Evolutionary conservation across 2,888 invertebrate genomes (phyloP).

Genomic region (Eurytoma adleriae): DNA sequence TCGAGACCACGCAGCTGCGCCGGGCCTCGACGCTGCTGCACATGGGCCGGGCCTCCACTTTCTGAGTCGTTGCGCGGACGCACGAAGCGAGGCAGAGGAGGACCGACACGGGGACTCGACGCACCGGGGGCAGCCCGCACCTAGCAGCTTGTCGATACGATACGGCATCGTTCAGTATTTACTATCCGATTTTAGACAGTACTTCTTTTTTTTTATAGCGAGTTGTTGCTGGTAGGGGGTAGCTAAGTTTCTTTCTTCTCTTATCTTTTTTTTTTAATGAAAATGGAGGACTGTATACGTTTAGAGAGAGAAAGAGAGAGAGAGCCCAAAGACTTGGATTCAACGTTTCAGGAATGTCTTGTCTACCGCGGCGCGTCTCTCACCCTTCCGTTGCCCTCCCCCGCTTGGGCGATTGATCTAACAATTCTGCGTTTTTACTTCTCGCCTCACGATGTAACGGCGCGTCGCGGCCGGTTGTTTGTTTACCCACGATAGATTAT

Average conservation of each 20-base stretch:
- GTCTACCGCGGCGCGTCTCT: constrained; percentile 50
- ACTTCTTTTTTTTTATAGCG: constrained; percentile 19
- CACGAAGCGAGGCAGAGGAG: neutral
- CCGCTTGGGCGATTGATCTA: neutral
- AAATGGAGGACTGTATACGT: constrained; percentile 39
- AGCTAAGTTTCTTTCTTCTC: constrained; percentile 34
- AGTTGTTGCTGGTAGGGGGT: constrained; percentile 44
- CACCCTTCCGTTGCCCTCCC: neutral
- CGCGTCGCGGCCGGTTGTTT: constrained; percentile 51
- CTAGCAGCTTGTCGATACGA: constrained; percentile 11
- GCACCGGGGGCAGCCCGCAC: neutral
- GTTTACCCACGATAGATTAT: constrained; percentile 56
- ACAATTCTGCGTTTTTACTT: too few relatives aligned
- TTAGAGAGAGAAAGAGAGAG: constrained; percentile 25
- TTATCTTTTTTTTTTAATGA: constrained; percentile 13
- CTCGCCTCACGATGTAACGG: neutral
- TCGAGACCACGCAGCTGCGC: constrained; percentile 61
- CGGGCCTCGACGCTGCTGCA: constrained; percentile 62
- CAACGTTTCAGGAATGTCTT: constrained; percentile 72
- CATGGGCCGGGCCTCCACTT: constrained; percentile 64
- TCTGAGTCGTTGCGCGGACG: constrained; percentile 16
- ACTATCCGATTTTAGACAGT: constrained; percentile 39
- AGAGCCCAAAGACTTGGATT: constrained; percentile 72
- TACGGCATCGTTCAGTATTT: constrained; percentile 55
- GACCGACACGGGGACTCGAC: neutral